These are phyloP conservation scores for Pogonophryne albipinna DNA, from an alignment of 2,797 vertebrate genomes.

Conservation along the genomic window DNA sequence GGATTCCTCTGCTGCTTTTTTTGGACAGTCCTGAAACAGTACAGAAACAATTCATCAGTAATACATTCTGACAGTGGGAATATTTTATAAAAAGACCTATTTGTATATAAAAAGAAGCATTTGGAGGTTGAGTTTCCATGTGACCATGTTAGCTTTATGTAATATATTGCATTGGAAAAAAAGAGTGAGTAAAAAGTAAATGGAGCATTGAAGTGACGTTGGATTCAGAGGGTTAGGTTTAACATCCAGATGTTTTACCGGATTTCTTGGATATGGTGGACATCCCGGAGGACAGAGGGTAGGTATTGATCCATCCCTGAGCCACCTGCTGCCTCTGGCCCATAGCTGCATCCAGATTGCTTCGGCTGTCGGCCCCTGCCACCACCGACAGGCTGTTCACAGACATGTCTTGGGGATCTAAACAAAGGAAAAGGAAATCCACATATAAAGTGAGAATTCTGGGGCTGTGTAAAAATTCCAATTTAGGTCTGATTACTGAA, in stretches of 20 bases:
- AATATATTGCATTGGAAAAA: too few species aligned
- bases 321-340: slow-evolving; percentile 93
- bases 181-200: not conserved
- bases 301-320: slow-evolving; percentile 99
- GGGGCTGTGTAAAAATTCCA: not conserved
- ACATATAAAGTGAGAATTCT: not conserved
- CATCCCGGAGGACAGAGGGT: slow-evolving; percentile 96
- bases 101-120: not conserved
- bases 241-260: slow-evolving; percentile 77
- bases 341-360: slow-evolving; percentile 91
- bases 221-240: too few species aligned
- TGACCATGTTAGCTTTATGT: not conserved
- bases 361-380: slow-evolving; percentile 87
- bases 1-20: slow-evolving; percentile 94
- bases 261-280: slow-evolving; percentile 99
- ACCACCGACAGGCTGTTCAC: slow-evolving; percentile 88
- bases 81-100: not conserved
- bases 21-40: slow-evolving; percentile 91
- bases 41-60: slow-evolving; percentile 14
- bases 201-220: too few species aligned
- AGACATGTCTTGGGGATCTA: slow-evolving; percentile 94
- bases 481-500: not conserved
- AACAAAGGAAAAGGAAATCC: not conserved
- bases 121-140: not conserved
- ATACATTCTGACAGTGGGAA: not conserved